Percentiles rank a stretch among this genome's conserved stretches.
These are phyloP conservation scores for Drosophila hawaiiensis DNA, from an alignment of 2,888 invertebrate genomes.

Conservation along the genomic window DNA sequence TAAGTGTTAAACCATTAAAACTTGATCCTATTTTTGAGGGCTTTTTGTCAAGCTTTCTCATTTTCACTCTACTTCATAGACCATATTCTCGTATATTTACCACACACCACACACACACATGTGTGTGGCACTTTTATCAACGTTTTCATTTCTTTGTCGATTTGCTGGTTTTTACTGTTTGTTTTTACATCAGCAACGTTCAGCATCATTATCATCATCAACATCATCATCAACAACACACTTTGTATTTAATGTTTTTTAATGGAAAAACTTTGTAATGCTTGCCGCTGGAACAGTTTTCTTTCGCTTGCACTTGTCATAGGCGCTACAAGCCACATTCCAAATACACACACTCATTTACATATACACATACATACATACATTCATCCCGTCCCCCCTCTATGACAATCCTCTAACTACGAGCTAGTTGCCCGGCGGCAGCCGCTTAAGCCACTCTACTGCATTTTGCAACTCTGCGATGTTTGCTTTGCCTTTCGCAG, in stretches of 20 bases:
- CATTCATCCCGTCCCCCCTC: not conserved
- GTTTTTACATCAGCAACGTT: conserved; percentile 47
- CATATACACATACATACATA: not conserved
- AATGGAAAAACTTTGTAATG: conserved; percentile 71
- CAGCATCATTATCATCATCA: conserved; percentile 18
- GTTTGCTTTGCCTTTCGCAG: conserved; percentile 64
- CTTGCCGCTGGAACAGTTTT: conserved; percentile 56
- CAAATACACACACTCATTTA: not conserved
- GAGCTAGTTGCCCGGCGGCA: conserved; percentile 48
- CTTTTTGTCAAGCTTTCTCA: conserved; percentile 25
- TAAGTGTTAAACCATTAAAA: conserved; percentile 25
- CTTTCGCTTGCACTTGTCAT: conserved; percentile 59
- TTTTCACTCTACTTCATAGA: not conserved
- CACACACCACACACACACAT: not conserved
- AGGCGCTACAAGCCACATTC: conserved; percentile 45
- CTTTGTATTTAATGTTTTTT: conserved; percentile 71
- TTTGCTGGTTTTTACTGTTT: conserved; percentile 59
- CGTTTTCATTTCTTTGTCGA: conserved; percentile 33
- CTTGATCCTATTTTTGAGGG: conserved; percentile 25
- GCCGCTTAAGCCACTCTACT: conserved; percentile 63
- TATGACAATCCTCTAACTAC: conserved; percentile 31
- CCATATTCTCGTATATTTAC: conserved; percentile 12
- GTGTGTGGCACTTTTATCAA: conserved; percentile 31
- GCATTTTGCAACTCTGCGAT: conserved; percentile 67
- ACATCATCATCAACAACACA: conserved; percentile 51